phyloP scores from a whole-genome alignment of 2,797 vertebrate species.

The Malacoraja senta region DNA sequence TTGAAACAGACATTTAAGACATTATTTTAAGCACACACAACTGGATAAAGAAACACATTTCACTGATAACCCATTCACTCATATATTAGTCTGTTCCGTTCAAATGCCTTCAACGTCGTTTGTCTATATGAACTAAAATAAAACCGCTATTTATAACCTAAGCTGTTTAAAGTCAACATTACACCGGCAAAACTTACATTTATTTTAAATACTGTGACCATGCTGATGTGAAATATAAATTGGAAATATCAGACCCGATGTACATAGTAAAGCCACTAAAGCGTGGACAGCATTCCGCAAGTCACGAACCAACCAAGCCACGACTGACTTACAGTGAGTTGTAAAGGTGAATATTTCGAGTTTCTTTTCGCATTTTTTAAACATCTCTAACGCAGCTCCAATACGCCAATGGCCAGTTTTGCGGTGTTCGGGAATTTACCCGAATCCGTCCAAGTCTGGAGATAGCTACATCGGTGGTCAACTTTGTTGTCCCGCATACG shows the following conservation, averaged over 20 bases:
- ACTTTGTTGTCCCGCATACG: neutral
- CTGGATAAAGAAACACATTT: neutral
- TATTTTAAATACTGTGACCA: neutral
- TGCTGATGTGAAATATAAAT: neutral
- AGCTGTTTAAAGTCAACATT: neutral
- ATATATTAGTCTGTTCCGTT: neutral
- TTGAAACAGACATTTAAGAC: neutral
- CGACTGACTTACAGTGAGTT: neutral
- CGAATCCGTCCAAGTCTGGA: neutral
- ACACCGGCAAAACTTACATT: neutral
- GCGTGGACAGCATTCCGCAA: neutral
- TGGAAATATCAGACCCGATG: neutral
- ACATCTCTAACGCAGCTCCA: neutral
- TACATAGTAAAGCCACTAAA: neutral
- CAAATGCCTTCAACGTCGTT: neutral
- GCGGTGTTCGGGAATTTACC: neutral
- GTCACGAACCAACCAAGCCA: neutral
- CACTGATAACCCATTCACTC: no score
- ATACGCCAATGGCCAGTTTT: neutral
- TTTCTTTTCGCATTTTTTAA: neutral
- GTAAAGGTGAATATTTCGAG: neutral
- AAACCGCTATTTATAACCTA: slow-evolving; percentile 22
- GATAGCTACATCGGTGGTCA: neutral
- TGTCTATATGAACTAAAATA: neutral
- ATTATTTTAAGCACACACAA: neutral